Percentiles rank a stretch among this genome's conserved stretches.
These are phyloP conservation scores for Bombyx mori DNA, from an alignment of 1,140 invertebrate genomes.

Conservation along the genomic window ASM3026992v2 NC_085125.1:10762001-10762500, in stretches of 20 bases:
- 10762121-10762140: conserved; percentile 31
- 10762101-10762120: conserved; percentile 27
- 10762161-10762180: conserved; percentile 48
- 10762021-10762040: conserved; percentile 22
- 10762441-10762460: conserved; percentile 44
- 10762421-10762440: conserved; percentile 27
- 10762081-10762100: conserved; percentile 34
- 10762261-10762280: conserved; percentile 46
- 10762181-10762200: conserved; percentile 42
- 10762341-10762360: conserved; percentile 31
- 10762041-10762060: conserved; percentile 38
- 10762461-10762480: conserved; percentile 46
- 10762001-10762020: conserved; percentile 27
- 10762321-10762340: conserved; percentile 38
- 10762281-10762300: conserved; percentile 29
- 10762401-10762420: conserved; percentile 52
- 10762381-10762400: conserved; percentile 36
- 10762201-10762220: conserved; percentile 52
- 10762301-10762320: conserved; percentile 24
- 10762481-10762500: conserved; percentile 41
- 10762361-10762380: conserved; percentile 27
- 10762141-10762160: conserved; percentile 25
- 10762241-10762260: conserved; percentile 37
- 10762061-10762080: conserved; percentile 33
- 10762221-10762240: conserved; percentile 48